Evolutionary conservation across 2,888 invertebrate genomes (phyloP), one percentile per base, ranked within the genome.

Genomic region (Margaritifera margaritifera): DNA sequence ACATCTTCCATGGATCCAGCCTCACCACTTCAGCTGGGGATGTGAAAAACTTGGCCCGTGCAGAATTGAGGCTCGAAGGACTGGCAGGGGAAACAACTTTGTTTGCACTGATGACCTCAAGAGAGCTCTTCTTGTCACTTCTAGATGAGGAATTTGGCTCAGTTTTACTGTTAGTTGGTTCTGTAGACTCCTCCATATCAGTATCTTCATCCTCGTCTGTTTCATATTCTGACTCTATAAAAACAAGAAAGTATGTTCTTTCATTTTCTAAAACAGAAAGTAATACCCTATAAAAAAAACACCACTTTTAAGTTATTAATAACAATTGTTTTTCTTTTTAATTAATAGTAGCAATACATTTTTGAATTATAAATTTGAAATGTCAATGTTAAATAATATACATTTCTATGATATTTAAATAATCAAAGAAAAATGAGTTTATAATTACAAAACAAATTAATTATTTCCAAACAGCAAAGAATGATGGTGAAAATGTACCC

Each of bases 1-100:
- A 86, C 83, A 88, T 86, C 52, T 83, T 81, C 70, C 79, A 82
- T 11, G 87, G 85, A 68, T 89, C 87, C 11, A 89, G 82, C 64
- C 88, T 75, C 15, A 89, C 83, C n/a, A 86, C 85, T 66, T 86
- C 86, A 1, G 87, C 80, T 18, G 87, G 85, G 0, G 86, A 81
- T 18, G 82, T 83, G 75, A 89, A 89, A 79, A 89, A 89, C 61
- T 86, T 82, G 62, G 86, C 84, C n/a, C 87, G 72, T 19, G 64
- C n/a, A 18, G 42, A 54, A 52, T 56, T 63, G n/a, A 50, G 18
- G 27, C 58, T 51, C 6, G 24, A 22, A 22, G 50, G 56, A 22
- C 59, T 55, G 57, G 51, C 53, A 11, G 62, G 42, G n/a, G 64
- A 65, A 53, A 52, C 19, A 56, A 22, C 24, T 69, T 8, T 15